Evolutionary conservation across 2,888 invertebrate genomes (phyloP).

Genomic region (Syritta pipiens): DNA sequence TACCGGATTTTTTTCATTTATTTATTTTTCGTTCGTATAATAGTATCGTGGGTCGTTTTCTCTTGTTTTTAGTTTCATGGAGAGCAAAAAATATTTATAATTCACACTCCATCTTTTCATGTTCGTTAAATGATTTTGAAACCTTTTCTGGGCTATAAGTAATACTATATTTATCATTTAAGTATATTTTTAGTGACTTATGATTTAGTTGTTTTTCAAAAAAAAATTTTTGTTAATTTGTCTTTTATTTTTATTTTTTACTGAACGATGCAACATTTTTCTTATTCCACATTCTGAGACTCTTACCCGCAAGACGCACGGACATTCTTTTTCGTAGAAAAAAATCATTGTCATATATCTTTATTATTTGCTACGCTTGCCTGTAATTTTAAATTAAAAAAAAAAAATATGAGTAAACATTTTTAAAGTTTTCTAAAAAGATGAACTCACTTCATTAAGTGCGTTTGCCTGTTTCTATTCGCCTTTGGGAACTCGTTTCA

Average conservation of each 20-base stretch:
- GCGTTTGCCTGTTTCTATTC: no score
- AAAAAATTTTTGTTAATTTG: slow-evolving; percentile 25
- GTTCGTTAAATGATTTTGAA: slow-evolving; percentile 18
- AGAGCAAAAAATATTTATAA: slow-evolving; percentile 12
- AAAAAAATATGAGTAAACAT: slow-evolving; percentile 10
- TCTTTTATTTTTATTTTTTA: slow-evolving; percentile 17
- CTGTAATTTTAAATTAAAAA: slow-evolving; percentile 42
- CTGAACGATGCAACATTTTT: slow-evolving; percentile 52
- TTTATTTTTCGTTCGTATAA: slow-evolving; percentile 42
- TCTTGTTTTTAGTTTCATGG: slow-evolving; percentile 8
- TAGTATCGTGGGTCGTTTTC: slow-evolving; percentile 24
- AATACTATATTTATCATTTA: slow-evolving; percentile 34
- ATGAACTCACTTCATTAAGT: no score
- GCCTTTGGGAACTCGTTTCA: no score
- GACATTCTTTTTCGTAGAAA: no score
- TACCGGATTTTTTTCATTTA: neutral
- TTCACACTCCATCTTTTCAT: slow-evolving; percentile 26
- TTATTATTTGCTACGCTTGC: slow-evolving; percentile 30
- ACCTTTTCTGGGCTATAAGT: slow-evolving; percentile 25
- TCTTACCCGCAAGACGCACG: slow-evolving; percentile 12
- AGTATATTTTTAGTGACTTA: slow-evolving; percentile 35
- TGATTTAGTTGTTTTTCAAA: slow-evolving; percentile 29
- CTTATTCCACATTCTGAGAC: slow-evolving; percentile 14
- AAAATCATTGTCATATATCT: no score
- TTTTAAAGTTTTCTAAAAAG: no score